Evolutionary conservation across 2,888 invertebrate species (phyloP), one percentile per base, ranked within the genome.

Genomic region (Luffia ferchaultella): DNA sequence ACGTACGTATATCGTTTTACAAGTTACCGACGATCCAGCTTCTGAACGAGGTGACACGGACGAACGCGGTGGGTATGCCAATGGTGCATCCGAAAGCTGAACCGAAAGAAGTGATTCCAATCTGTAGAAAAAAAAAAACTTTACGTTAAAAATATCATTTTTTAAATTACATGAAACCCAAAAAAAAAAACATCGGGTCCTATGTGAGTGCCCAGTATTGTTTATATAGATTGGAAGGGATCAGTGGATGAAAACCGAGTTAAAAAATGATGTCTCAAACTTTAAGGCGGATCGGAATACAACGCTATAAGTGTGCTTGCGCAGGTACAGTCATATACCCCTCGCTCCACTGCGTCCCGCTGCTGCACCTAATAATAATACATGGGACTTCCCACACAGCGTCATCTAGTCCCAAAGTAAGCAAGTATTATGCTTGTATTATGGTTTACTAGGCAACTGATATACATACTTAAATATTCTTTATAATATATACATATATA

Each of bases 101-200:
- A 15, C 50, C 50, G 19, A 45, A 50, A 7, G 50, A 50, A 9
- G 42, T 42, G 18, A 50, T 20, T 16, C 50, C 50, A 30, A 50
- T 19, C 50, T 50, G 50, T 17, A 20, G 7, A 16, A 5, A 46
- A 20, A 17, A 42, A 3, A 16, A 42, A 7, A 40, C 15, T 7
- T 7, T 9, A 40, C 15, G 40, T 18, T 7, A 43, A n/a, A 43
- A 43, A 20, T 20, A 46, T 20, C 20, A 46, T 20, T 20, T 46
- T 20, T 40, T 9, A 40, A 15, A 40, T 15, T 9, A 9, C 40
- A 40, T 9, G 40, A 9, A 15, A 40, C 15, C 7, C 7, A 40
- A 40, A 7, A 9, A 40, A 40, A 40, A 40, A 9, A 9, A 9
- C 7, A 15, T 40, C 7, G 7, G 15, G 7, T 40, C 15, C 15